Evolutionary conservation across 1,140 invertebrate genomes (phyloP), one percentile per base, ranked within the genome.

Genomic region (Megalopta genalis): DNA sequence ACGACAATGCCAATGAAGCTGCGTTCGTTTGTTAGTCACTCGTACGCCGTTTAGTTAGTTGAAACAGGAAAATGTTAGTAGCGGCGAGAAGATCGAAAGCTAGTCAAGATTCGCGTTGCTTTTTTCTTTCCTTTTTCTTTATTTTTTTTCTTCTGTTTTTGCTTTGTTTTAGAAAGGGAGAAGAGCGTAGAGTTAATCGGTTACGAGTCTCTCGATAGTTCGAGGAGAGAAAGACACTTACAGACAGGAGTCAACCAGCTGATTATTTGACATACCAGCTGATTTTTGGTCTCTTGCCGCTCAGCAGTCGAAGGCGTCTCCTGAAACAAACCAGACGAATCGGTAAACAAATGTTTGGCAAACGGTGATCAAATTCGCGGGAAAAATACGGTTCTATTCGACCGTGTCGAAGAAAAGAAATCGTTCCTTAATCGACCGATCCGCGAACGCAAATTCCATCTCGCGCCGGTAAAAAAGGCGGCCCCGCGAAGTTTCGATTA

Each of bases 171-270:
- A n/a, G 54, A 57, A 14, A 9, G 23, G 23, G 57, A 66, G 42
- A n/a, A 59, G 68, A 59, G 18, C 8, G 73, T 37, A 66, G 16
- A 46, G 52, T 63, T 63, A 63, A 54, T 64, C 25, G 49, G 59
- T 72, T 77, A 77, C 66, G 27, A 60, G 75, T 25, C 75, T 77
- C 75, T 62, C 60, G 76, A 66, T 21, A 65, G 39, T 16, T 79
- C 70, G 62, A 52, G 71, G 27, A 84, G 83, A 85, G 80, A 86
- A 85, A 85, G 83, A 86, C 90, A 93, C 93, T 93, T 85, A 94
- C 93, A 93, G 90, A 90, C 93, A 94, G 83, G 93, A 93, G 89
- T 94, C 93, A 88, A 94, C 93, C 84, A 94, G 90, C 90, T 94
- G 93, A 92, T 93, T 93, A 90, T 92, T 93, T 90, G 93, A 93